Conservation (phyloP, 2,888 invertebrate species). For the Mimachlamys varia region DNA sequence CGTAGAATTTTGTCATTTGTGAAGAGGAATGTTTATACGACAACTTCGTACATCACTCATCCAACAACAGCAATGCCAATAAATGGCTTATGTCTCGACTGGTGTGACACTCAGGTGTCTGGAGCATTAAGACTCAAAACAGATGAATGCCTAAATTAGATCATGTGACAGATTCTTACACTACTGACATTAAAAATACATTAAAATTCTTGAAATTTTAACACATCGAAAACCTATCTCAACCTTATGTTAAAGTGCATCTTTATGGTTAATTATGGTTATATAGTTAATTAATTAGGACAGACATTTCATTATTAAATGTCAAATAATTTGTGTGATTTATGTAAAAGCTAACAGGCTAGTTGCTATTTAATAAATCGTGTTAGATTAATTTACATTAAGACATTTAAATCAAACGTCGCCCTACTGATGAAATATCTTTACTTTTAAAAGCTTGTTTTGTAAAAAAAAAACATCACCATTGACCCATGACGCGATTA, state of each 20-base stretch:
- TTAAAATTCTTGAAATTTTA: background rate
- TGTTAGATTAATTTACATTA: too few species aligned
- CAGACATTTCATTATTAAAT: background rate
- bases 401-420: too few species aligned
- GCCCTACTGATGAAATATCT: too few species aligned
- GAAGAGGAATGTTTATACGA: background rate
- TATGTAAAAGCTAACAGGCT: too few species aligned
- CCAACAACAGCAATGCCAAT: background rate
- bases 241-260: background rate
- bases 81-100: background rate
- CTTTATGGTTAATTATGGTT: background rate
- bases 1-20: too few species aligned
- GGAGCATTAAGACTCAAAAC: background rate
- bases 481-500: too few species aligned
- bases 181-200: background rate
- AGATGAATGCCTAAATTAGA: background rate
- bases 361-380: too few species aligned
- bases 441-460: too few species aligned
- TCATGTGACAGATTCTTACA: background rate
- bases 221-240: background rate
- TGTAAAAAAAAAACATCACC: too few species aligned
- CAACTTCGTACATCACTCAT: background rate
- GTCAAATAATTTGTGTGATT: too few species aligned
- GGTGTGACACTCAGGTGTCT: background rate
- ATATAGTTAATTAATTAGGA: background rate